Conservation (phyloP, 2,113 vertebrate species). For the Ailuropoda melanoleuca region DNA sequence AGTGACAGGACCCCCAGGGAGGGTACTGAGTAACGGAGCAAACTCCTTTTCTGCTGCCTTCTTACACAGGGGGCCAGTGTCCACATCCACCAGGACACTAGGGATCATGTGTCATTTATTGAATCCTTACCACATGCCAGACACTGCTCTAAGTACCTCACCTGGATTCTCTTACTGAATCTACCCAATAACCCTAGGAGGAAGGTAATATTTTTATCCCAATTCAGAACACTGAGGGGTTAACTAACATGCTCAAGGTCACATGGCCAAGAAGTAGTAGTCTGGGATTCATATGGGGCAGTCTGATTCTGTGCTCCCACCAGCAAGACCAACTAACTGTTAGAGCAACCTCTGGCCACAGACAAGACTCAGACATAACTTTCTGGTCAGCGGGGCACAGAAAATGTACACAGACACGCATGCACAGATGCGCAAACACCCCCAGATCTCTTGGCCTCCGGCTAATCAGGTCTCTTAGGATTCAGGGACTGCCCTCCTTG, state of each 20-base stretch:
- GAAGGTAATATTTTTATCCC: neutral
- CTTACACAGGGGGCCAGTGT: neutral
- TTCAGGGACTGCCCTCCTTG: neutral
- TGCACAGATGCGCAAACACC: neutral
- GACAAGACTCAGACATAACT: constrained; percentile 59
- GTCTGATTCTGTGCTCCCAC: neutral
- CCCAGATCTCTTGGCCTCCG: neutral
- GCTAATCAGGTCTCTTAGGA: neutral
- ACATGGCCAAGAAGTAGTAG: neutral
- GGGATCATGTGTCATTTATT: neutral
- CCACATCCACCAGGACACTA: neutral
- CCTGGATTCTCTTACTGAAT: neutral
- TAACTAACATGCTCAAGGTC: neutral
- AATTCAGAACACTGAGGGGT: neutral
- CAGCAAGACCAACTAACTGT: constrained; percentile 39
- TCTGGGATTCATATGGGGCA: neutral
- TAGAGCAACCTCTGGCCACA: neutral
- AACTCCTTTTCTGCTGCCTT: neutral
- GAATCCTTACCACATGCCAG: neutral
- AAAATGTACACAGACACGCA: constrained; percentile 1
- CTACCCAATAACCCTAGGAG: neutral
- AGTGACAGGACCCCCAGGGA: neutral
- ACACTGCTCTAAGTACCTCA: neutral
- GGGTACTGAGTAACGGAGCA: neutral
- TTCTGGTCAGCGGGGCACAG: constrained; percentile 47